A percentile compares a stretch with the other conserved stretches of the same genome.
Conservation (phyloP, 2,113 vertebrate genomes). For the Ia io region DNA sequence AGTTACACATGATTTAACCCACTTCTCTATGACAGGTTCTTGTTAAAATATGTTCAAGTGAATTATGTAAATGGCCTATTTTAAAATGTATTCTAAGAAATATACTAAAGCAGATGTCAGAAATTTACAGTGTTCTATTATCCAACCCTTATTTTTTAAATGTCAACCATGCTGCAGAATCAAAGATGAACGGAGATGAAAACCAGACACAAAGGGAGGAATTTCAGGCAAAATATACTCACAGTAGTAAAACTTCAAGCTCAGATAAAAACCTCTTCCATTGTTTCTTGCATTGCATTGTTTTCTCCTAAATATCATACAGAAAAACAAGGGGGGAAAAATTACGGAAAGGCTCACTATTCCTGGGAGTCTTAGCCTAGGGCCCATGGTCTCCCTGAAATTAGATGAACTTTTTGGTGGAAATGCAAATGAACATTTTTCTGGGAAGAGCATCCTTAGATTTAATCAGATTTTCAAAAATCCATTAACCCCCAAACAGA, state of each 20-base stretch:
- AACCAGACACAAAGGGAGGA: conserved; percentile 63
- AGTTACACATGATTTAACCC: conserved; percentile 50
- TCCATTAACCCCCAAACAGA: background rate
- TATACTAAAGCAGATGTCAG: conserved; percentile 25
- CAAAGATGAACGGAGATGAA: conserved; percentile 52
- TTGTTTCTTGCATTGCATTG: conserved; percentile 72
- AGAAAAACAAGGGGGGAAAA: conserved; percentile 57
- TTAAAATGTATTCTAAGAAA: conserved; percentile 41
- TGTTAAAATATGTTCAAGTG: conserved; percentile 36
- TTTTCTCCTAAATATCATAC: conserved; percentile 68
- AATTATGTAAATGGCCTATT: conserved; percentile 48
- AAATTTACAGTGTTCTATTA: conserved; percentile 8
- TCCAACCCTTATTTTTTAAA: background rate
- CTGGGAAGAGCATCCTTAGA: background rate
- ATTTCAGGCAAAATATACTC: conserved; percentile 74
- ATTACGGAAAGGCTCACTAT: background rate
- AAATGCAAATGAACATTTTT: background rate
- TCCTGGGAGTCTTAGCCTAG: background rate
- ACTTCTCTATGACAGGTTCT: conserved; percentile 49
- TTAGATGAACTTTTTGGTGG: background rate
- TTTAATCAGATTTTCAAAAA: conserved; percentile 43
- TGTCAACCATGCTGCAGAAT: background rate
- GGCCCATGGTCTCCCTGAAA: background rate
- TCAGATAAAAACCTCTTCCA: conserved; percentile 85
- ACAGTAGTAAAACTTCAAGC: conserved; percentile 84